Evolutionary conservation across 2,888 invertebrate species (phyloP).

Genomic region (Hydrotaea cyrtoneurina): DNA sequence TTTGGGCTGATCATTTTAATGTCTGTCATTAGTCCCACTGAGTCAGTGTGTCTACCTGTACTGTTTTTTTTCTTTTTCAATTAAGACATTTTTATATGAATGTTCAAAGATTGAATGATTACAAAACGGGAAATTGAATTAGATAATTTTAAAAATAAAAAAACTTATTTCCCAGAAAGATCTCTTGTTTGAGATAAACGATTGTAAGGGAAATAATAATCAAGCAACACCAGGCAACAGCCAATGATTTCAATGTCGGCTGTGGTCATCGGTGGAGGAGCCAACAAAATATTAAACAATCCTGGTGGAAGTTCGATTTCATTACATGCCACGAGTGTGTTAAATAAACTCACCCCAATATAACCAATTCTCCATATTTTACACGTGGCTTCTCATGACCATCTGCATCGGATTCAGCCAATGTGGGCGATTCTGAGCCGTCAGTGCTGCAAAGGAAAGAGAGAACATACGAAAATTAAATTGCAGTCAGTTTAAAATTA

Average conservation of each 20-base stretch:
- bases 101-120: no score
- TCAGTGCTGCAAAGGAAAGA: slow-evolving; percentile 82
- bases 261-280: slow-evolving; percentile 21
- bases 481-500: slow-evolving; percentile 21
- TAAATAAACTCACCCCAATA: slow-evolving; percentile 88
- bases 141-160: not conserved
- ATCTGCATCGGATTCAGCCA: slow-evolving; percentile 87
- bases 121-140: slow-evolving; percentile 24
- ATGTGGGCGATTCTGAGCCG: slow-evolving; percentile 88
- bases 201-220: not conserved
- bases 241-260: not conserved
- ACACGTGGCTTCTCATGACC: slow-evolving; percentile 91
- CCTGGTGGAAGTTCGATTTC: not conserved
- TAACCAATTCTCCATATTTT: slow-evolving; percentile 96
- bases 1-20: slow-evolving; percentile 13
- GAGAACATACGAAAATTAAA: slow-evolving; percentile 46
- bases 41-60: not conserved
- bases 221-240: no score
- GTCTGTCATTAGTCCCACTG: not conserved
- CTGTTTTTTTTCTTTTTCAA: slow-evolving; percentile 16
- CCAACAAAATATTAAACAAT: not conserved
- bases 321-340: not conserved
- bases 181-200: not conserved
- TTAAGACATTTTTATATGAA: slow-evolving; percentile 23
- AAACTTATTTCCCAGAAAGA: not conserved